Base-by-base conservation (phyloP, 1,140 invertebrate genomes). In the Drosophila lini region DNA sequence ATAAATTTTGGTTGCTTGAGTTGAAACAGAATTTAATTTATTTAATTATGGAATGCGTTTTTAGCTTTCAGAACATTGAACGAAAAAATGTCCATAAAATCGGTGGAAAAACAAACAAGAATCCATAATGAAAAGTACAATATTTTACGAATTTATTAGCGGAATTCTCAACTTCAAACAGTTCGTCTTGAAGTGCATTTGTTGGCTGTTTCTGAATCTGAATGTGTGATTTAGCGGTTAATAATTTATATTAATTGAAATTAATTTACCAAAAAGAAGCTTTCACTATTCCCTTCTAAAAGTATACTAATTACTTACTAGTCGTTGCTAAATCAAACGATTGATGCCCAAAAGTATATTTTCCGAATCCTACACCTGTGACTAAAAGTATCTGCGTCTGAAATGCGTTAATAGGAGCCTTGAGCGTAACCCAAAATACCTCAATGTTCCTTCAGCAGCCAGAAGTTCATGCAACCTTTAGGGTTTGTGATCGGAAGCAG, bases 401-500 rank as follows among this genome's bases (percentile, higher is more conserved):
- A 53, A 34, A 25, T 44, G 7, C n/a, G 3, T 40, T 32, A 63
- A 36, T 59, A 15, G 22, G 7, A 10, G 25, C 38, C 13, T 22
- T 57, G 13, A 22, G 31, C 6, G 16, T 8, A 41, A 10, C 5
- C 22, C 11, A n/a, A 36, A 53, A 22, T 50, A 19, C 31, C 15
- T 16, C 10, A 47, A 8, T 15, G 34, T 19, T 41, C 19, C 11
- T 22, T 31, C 28, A n/a, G 15, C 31, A 36, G 34, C 5, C 15
- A 41, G 19, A 19, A 19, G 56, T 9, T 9, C 22, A 41, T 28
- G 13, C 36, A 31, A 31, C 52, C 67, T 45, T 38, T 25, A 9
- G 31, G 42, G 31, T 42, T 25, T 56, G 19, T 15, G 32, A 56
- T 71, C 42, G 67, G 52, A 71, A 36, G 65, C 36, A 40, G 65